Base-by-base conservation (phyloP, 1,140 invertebrate genomes). In the Drosophila sp. region DNA sequence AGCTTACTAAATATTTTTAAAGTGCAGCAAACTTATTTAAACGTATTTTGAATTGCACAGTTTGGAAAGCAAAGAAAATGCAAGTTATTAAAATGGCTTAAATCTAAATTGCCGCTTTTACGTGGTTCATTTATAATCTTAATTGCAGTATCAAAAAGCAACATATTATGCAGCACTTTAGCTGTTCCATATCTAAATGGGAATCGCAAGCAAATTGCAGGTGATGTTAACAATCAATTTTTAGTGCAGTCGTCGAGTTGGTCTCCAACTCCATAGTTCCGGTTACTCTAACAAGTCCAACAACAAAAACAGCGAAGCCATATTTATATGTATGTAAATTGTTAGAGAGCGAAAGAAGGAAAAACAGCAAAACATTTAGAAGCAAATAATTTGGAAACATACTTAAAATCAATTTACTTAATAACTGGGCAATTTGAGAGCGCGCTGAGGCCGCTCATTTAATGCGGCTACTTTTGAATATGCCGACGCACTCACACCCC, bases 371-470 rank as follows among this genome's bases (percentile, higher is more conserved):
- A 89, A 89, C 83, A 89, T 89, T 89, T 89, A 89, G 80, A 89
- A 56, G 84, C 51, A 89, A 89, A 89, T 89, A 80, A 84, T 79
- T 89, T 89, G 41, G 72, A 90, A 90, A 90, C 72, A 70, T 90
- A 90, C 82, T 90, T 89, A 90, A 90, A 90, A 89, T 90, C 89
- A 90, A 90, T 90, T 90, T 90, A 90, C 82, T 90, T 90, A 90
- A 90, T 90, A 90, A 89, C 89, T 64, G 80, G 83, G 82, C 69
- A 90, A 90, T 90, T 90, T 87, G 61, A 80, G 72, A 38, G 66
- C 62, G 54, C 38, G 64, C 53, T 6, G 13, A 21, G 48, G 46
- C 27, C 40, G 13, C 32, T 64, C 66, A 70, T 58, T 74, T 71
- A 51, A 43, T 58, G 58, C 48, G 45, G 53, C 62, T 72, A 76